Percentiles rank a stretch among this genome's conserved stretches.
Conservation (phyloP, 1,140 invertebrate genomes). For the Lordiphosa mommai region DNA sequence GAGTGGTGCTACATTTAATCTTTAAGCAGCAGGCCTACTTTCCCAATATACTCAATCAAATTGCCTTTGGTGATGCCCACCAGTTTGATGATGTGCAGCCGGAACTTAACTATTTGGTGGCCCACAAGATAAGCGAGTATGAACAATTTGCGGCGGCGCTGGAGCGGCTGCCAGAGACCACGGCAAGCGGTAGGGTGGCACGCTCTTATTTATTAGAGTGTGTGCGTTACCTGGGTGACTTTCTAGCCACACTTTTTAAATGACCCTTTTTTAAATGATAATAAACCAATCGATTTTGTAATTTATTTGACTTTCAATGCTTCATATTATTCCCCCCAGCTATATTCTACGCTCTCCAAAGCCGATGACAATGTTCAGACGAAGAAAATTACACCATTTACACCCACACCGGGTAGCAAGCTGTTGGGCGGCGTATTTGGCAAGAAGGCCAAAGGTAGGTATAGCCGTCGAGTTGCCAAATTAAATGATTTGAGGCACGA, state of each 20-base stretch:
- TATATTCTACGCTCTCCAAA: constrained; percentile 43
- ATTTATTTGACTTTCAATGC: background rate
- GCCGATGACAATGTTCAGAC: constrained; percentile 29
- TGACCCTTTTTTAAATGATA: constrained; percentile 4
- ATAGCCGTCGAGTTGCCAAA: background rate
- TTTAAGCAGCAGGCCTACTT: constrained; percentile 65
- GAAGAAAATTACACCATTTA: constrained; percentile 72
- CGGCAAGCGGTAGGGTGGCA: constrained; percentile 42
- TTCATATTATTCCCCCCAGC: constrained; percentile 45
- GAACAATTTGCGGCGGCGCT: constrained; percentile 37
- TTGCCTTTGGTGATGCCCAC: constrained; percentile 63
- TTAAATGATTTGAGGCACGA: background rate
- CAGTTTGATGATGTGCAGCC: constrained; percentile 56
- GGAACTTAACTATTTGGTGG: constrained; percentile 44
- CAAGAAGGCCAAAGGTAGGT: constrained; percentile 74
- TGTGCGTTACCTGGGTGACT: constrained; percentile 45
- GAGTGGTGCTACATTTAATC: constrained; percentile 79
- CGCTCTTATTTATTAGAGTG: constrained; percentile 62
- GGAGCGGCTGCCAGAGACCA: constrained; percentile 32
- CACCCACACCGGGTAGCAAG: constrained; percentile 68
- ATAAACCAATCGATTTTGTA: background rate
- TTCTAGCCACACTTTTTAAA: no score
- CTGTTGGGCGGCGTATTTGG: constrained; percentile 69
- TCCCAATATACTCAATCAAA: constrained; percentile 71
- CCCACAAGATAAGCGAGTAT: constrained; percentile 62